Base-by-base conservation (phyloP, 2,888 invertebrate genomes). In the Smittia sp. region DNA sequence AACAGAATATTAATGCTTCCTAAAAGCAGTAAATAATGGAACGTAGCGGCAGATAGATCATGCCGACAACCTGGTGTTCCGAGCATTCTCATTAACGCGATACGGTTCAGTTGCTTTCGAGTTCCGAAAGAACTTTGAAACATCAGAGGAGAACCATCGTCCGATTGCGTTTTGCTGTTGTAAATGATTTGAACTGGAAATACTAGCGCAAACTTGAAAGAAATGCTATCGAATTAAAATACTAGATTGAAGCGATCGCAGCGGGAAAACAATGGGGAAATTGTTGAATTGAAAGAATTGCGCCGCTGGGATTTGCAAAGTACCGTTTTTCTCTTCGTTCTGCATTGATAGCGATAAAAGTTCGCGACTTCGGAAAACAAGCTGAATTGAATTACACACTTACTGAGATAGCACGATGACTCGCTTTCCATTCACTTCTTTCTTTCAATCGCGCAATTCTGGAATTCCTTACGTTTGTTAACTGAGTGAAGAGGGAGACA, bases 101-200 rank as follows among this genome's bases (percentile, higher is more conserved):
- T 58, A 15, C 18, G 58, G 58, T 58, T 58, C 58, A 58, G 58
- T 58, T 4, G 22, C 18, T 58, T 58, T 58, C 22, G 20, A 58
- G 18, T 58, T 20, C 22, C 7, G 4, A 18, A 11, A 32, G 32
- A 32, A 7, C 52, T 13, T 7, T 13, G n/a, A 15, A 18, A 39
- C 7, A 39, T 39, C 11, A 39, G 13, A 39, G n/a, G n/a, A n/a
- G n/a, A n/a, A n/a, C n/a, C n/a, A n/a, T n/a, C n/a, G n/a, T n/a
- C n/a, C n/a, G n/a, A n/a, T n/a, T 32, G 32, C 32, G 3, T 3
- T 32, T 32, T 32, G 32, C 32, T 32, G 32, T 6, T 32, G 32
- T 32, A 9, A 32, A 32, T 32, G 32, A 6, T 32, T 3, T 9
- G 4, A 32, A 32, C 32, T 32, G 32, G 32, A 32, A 32, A 32